These are phyloP conservation scores for Physocephala rufipes DNA, from an alignment of 2,888 invertebrate genomes.

Conservation along the genomic window DNA sequence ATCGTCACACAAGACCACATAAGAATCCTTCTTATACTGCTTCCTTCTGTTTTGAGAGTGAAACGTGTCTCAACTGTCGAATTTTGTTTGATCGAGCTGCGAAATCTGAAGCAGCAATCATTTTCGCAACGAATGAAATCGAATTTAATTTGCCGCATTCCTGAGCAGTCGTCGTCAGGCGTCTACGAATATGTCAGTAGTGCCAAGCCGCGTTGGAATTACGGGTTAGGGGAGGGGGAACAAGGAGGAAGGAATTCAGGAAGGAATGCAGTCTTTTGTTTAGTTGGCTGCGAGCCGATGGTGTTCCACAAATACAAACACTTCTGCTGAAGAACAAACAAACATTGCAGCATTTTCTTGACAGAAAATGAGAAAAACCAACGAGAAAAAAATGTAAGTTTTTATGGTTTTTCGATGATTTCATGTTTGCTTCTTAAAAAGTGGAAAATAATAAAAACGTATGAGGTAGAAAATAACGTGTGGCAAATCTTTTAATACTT, in stretches of 20 bases:
- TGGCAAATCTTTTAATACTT: too few relatives aligned
- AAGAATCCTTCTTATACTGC: too few relatives aligned
- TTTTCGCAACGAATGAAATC: conserved; percentile 10
- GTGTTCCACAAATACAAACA: background rate
- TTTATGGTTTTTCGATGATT: too few relatives aligned
- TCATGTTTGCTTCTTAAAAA: background rate
- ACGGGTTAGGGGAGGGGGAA: too few relatives aligned
- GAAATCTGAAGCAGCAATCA: conserved; percentile 19
- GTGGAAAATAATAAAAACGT: too few relatives aligned
- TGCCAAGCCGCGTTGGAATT: too few relatives aligned
- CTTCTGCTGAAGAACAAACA: conserved; percentile 7
- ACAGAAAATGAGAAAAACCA: background rate
- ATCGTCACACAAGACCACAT: too few relatives aligned
- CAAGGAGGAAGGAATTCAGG: too few relatives aligned
- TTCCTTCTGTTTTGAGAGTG: conserved; percentile 12
- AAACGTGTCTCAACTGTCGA: conserved; percentile 35
- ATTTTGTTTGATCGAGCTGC: background rate
- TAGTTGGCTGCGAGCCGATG: background rate
- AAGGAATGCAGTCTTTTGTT: too few relatives aligned
- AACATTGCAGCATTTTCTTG: conserved; percentile 24
- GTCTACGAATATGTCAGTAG: too few relatives aligned
- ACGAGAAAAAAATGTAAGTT: background rate
- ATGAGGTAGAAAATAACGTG: too few relatives aligned
- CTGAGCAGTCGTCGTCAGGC: background rate
- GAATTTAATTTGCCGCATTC: conserved; percentile 11